Evolutionary conservation across 1,140 invertebrate genomes (phyloP).

Genomic region (Drosophila bipectinata): DNA sequence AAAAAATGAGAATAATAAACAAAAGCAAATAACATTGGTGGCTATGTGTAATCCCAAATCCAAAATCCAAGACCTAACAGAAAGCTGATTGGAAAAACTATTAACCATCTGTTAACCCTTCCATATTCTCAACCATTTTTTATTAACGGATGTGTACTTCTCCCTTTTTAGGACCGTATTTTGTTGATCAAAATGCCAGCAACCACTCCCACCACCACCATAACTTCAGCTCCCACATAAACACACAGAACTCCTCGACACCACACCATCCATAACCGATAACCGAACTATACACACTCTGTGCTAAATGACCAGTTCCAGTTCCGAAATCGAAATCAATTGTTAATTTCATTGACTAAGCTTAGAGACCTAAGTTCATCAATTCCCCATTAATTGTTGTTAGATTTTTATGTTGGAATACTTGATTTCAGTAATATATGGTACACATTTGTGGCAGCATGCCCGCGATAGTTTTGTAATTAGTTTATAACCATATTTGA

Average conservation of each 20-base stretch:
- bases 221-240: slow-evolving; percentile 41
- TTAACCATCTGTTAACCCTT: slow-evolving; percentile 7
- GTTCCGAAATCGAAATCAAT: slow-evolving; percentile 36
- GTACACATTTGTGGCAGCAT: not conserved
- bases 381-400: slow-evolving; percentile 57
- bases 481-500: slow-evolving; percentile 19
- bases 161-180: slow-evolving; percentile 56
- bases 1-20: slow-evolving; percentile 2
- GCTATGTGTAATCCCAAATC: slow-evolving; percentile 14
- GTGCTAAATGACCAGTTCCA: slow-evolving; percentile 24
- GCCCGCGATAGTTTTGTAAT: slow-evolving; percentile 8
- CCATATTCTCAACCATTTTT: slow-evolving; percentile 12
- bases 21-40: slow-evolving; percentile 9
- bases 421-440: slow-evolving; percentile 5
- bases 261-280: slow-evolving; percentile 39
- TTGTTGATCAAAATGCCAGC: slow-evolving; percentile 57
- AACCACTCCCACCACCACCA: slow-evolving; percentile 43
- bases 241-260: slow-evolving; percentile 40
- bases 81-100: slow-evolving; percentile 31
- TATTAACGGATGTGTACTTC: slow-evolving; percentile 46
- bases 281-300: slow-evolving; percentile 28
- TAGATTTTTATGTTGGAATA: slow-evolving; percentile 62
- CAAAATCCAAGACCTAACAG: slow-evolving; percentile 24
- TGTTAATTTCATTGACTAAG: slow-evolving; percentile 50
- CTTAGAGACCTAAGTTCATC: slow-evolving; percentile 7